Evolutionary conservation across 2,888 invertebrate genomes (phyloP), one percentile per base, ranked within the genome.

Genomic region (Morinoia aosen): DNA sequence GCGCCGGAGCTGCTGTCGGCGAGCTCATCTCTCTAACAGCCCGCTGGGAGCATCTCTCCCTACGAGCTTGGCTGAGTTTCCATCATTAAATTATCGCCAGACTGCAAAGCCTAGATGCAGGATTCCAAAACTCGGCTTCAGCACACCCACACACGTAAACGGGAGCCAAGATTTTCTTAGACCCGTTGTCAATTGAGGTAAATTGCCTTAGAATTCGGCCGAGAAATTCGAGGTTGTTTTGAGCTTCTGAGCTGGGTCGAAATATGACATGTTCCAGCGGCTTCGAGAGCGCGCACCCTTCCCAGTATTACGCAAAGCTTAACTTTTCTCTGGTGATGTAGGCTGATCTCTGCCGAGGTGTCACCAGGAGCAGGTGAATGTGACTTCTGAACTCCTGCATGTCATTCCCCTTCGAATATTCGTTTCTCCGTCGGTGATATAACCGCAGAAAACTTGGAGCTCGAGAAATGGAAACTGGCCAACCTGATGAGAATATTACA

Each of bases 121-220:
- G 90, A 90, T 90, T 90, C 48, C 90, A 48, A 90, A 90, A 90
- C 90, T 90, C 40, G 40, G 90, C 39, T 90, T 14, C 48, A 10
- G 90, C 40, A 90, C 39, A 39, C 12, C 90, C 40, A 90, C 90
- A 19, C 90, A 48, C 48, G 19, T 40, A 90, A 40, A 48, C 90
- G 90, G 90, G 33, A 16, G 76, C 90, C 90, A 48, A 48, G 90
- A 90, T 90, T 90, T 48, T 90, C 90, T 14, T 16, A 39, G 90
- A 16, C 4, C 90, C 39, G 90, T 90, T 90, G 90, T 90, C 90
- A 90, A 90, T 90, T 90, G 90, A 90, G 90, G 90, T 90, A 90
- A 90, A 90, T 90, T 90, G 90, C 90, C 90, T 90, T 90, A 90
- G 48, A 90, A 90, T 90, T 90, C 90, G 48, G 12, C 90, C 90